Evolutionary conservation across 2,888 invertebrate species (phyloP).

Genomic region (Boloria euphrosyne): DNA sequence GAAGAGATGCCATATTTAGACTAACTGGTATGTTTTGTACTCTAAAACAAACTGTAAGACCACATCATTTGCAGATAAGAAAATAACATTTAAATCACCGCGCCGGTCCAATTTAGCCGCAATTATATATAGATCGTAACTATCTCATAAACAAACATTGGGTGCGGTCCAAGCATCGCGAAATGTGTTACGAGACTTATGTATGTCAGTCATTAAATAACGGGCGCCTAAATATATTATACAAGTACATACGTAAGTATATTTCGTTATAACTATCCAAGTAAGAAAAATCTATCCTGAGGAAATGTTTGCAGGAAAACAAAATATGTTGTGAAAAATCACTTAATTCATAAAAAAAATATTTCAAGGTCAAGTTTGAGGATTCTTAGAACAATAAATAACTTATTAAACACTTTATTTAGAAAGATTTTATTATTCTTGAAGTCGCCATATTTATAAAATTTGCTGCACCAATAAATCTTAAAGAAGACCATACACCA

Average conservation of each 20-base stretch:
- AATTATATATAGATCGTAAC: constrained; percentile 51
- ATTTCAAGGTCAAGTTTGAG: too few relatives aligned
- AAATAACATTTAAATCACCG: constrained; percentile 30
- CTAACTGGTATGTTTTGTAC: constrained; percentile 21
- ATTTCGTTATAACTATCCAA: too few relatives aligned
- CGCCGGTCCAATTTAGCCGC: constrained; percentile 33
- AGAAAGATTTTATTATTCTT: too few relatives aligned
- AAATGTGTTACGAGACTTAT: constrained; percentile 33
- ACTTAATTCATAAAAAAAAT: too few relatives aligned
- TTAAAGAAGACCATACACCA: not conserved
- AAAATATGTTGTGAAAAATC: too few relatives aligned
- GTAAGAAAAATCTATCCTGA: too few relatives aligned
- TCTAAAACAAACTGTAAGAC: constrained; percentile 19
- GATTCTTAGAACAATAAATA: too few relatives aligned
- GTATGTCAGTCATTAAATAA: constrained; percentile 34
- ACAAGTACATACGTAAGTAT: not conserved
- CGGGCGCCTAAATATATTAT: constrained; percentile 24
- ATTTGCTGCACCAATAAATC: not conserved
- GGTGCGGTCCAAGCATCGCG: constrained; percentile 61
- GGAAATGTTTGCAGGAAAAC: not conserved
- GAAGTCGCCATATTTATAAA: too few relatives aligned
- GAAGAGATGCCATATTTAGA: constrained; percentile 33
- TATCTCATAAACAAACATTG: constrained; percentile 65
- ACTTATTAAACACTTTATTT: too few relatives aligned
- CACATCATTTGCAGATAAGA: constrained; percentile 31